Percentiles rank a stretch among this genome's conserved stretches.
Evolutionary conservation across 2,113 vertebrate genomes (phyloP).

Genomic region (Cacatua alba): DNA sequence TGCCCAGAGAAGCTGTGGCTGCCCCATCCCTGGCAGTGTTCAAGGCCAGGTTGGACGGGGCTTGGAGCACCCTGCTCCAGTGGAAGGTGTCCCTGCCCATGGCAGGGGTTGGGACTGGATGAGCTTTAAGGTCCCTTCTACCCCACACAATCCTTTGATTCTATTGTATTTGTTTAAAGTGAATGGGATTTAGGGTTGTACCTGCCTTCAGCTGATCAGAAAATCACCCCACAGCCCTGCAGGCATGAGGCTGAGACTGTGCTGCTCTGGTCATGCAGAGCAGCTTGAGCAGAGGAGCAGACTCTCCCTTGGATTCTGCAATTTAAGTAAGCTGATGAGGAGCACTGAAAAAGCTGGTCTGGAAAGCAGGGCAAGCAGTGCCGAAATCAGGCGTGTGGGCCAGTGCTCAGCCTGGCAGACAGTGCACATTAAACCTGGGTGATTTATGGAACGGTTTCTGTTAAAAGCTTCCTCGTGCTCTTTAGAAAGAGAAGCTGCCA

Average conservation of each 20-base stretch:
- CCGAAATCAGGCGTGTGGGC: background rate
- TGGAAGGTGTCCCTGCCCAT: background rate
- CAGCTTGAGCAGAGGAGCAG: background rate
- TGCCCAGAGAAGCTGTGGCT: too few species aligned
- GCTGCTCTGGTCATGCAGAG: accelerated
- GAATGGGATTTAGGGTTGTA: background rate
- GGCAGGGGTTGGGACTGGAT: background rate
- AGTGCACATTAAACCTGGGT: background rate
- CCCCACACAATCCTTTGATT: background rate
- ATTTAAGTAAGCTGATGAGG: accelerated
- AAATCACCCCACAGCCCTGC: background rate
- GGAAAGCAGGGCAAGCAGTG: background rate
- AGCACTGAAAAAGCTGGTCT: accelerated
- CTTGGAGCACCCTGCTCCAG: background rate
- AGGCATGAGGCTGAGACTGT: accelerated
- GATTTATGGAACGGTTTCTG: conserved; percentile 29
- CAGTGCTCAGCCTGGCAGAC: background rate
- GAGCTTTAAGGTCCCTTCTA: background rate
- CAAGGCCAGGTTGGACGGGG: background rate
- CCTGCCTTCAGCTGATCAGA: background rate
- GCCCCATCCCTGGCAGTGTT: background rate
- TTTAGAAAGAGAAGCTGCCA: conserved; percentile 2
- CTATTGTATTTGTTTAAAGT: background rate
- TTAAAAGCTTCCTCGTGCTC: conserved; percentile 45
- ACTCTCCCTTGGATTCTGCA: background rate